Base-by-base conservation (phyloP, 2,113 vertebrate species). In the Uria lomvia region DNA sequence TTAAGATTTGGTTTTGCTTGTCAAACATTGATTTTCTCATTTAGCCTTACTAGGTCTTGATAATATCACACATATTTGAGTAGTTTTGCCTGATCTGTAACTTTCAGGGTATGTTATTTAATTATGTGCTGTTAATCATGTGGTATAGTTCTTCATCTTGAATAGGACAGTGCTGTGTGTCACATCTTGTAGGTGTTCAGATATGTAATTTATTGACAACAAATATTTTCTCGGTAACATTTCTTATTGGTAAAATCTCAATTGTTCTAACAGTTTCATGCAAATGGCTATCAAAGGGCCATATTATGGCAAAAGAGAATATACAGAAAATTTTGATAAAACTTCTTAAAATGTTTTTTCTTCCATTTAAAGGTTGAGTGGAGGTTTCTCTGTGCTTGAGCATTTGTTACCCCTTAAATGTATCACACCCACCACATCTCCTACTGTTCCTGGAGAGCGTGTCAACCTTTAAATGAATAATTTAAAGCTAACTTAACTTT, bases 401-500 rank as follows among this genome's bases (percentile, higher is more conserved):
- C 68, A 90, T 93, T 95, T 95, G 82, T 88, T 90, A 67, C 76
- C 71, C 59, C 79, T 81, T 72, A 81, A 94, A 67, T 72, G 63
- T 86, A 92, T 67, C 88, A 90, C 86, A 81, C 70, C 76, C 89
- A 95, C 86, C 56, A 76, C 45, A 91, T 86, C 86, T 96, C 91
- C 77, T 83, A 59, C 91, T 89, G 88, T 84, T 94, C 80, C 49
- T 87, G 36, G 58, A 95, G 77, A 94, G 56, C 59, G 30, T 78
- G 80, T 60, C 88, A 97, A 90, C 80, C 70, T 91, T 90, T 87
- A 84, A 81, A 94, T 92, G 88, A 92, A 89, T 92, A 92, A 91
- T 92, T 94, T 94, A 86, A 89, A 89, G n/a, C 56, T 49, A 86
- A 91, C 78, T 94, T 94, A 92, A 89, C 84, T 95, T 95, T 92